These are phyloP conservation scores for Acanthisitta chloris DNA, from an alignment of 2,113 vertebrate genomes.

Conservation along the genomic window DNA sequence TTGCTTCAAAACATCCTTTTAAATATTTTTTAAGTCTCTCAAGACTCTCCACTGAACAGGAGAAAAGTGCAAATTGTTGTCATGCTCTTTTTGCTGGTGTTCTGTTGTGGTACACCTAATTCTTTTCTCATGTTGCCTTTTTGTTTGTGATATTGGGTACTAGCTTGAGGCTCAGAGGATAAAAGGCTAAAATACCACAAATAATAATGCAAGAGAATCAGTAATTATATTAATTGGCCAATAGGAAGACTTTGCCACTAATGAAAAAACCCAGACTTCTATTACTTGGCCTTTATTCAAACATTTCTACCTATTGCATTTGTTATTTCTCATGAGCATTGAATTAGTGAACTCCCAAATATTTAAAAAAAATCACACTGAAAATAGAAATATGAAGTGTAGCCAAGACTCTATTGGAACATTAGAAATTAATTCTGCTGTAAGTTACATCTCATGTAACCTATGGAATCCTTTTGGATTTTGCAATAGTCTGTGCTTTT, in stretches of 20 bases:
- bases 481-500: background rate
- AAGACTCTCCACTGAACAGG: background rate
- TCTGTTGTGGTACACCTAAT: background rate
- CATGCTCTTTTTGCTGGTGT: background rate
- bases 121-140: background rate
- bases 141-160: background rate
- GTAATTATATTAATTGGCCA: background rate
- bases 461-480: background rate
- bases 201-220: background rate
- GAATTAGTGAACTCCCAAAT: background rate
- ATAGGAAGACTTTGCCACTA: background rate
- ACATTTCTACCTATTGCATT: background rate
- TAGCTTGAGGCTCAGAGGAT: background rate
- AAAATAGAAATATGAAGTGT: background rate
- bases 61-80: background rate
- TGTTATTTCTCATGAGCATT: background rate
- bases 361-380: background rate
- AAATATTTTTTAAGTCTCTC: background rate
- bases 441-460: background rate
- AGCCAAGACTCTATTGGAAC: background rate
- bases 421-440: background rate
- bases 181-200: background rate
- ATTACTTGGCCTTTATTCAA: background rate
- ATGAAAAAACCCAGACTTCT: background rate
- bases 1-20: background rate